Evolutionary conservation across 2,113 vertebrate species (phyloP), one percentile per base, ranked within the genome.

Genomic region (Psilopsiagon aurifrons): DNA sequence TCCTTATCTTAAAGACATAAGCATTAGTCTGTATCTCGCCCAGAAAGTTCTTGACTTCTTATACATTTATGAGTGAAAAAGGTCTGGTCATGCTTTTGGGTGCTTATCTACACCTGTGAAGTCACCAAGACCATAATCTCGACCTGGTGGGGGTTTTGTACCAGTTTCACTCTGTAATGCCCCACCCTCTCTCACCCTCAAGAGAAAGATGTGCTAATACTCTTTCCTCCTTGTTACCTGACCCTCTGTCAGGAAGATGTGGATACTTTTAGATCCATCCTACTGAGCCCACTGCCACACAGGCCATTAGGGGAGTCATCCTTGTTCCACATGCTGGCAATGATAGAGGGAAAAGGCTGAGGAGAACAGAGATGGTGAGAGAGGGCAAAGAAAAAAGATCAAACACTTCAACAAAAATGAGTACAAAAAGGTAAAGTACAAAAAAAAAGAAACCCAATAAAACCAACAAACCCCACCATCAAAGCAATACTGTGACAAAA

Each of bases 391-490:
- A 24, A 66, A 37, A 60, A 86, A 77, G 8, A 43, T 27, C 17
- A 62, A 73, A 35, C 11, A 29, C 7, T 20, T 62, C 10, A 67
- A 11, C 7, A 77, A 84, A 95, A 81, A 60, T 46, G 2, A 49
- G 3, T 51, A 51, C 41, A 70, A 74, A 64, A 49, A 13, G n/a
- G 9, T 25, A 84, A 35, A 59, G 9, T 35, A 24, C 7, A n/a
- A 66, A 81, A 41, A 63, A 59, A 35, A 35, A n/a, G 35, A 35
- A 16, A 39, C 8, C 9, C 39, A 39, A 39, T 4, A 39, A 39
- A 39, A 9, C 39, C 39, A 39, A 0, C 33, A 5, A 1, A 3
- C 0, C 0, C 1, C 28, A 41, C 17, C 9, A 41, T 46, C 27
- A 59, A 47, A 90, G 66, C n/a, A 19, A 31, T 35, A 13, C 27